Evolutionary conservation across 2,888 invertebrate species (phyloP), one percentile per base, ranked within the genome.

Genomic region (Junonia oenone): DNA sequence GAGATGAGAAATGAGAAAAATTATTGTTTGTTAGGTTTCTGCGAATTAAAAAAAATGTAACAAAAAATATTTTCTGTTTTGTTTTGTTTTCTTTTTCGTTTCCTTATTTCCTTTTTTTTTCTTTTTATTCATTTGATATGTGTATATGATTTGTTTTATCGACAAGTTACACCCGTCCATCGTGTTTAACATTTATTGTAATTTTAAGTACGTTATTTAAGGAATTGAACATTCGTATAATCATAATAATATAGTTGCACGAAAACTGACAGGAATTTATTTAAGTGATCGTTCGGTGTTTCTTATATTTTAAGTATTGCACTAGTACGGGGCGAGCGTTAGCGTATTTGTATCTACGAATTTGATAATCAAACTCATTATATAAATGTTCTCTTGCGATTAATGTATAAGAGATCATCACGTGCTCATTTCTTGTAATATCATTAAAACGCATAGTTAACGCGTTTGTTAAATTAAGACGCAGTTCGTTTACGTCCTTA

Each of bases 1-100:
- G 74, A 81, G 80, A 83, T 81, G 83, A 86, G 81, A 78, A 78
- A 69, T 81, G 80, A 81, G 79, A 81, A 81, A 84, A 89, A 88
- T 75, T 88, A 90, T 91, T 90, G 90, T 91, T 91, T 90, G 90
- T 91, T 91, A 90, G 90, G 84, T 91, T 90, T 90, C 90, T 84
- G 88, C 88, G 80, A 90, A 90, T 90, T 90, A 90, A 91, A 90
- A 75, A 86, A 86, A 82, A 72, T 85, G 86, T 90, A 90, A 88
- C 86, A 86, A 90, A 89, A n/a, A 86, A 83, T 76, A 79, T 76
- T 71, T 76, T 80, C 78, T 78, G 76, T 76, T 75, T 76, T 83
- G 81, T 78, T 77, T 83, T 78, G 78, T 76, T 73, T 76, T 83
- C 78, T 75, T 77, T 76, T 79, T 78, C 26, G 73, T 75, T 72